Evolutionary conservation across 2,797 vertebrate species (phyloP), one percentile per base, ranked within the genome.

Genomic region (Leucoraja ocellata): DNA sequence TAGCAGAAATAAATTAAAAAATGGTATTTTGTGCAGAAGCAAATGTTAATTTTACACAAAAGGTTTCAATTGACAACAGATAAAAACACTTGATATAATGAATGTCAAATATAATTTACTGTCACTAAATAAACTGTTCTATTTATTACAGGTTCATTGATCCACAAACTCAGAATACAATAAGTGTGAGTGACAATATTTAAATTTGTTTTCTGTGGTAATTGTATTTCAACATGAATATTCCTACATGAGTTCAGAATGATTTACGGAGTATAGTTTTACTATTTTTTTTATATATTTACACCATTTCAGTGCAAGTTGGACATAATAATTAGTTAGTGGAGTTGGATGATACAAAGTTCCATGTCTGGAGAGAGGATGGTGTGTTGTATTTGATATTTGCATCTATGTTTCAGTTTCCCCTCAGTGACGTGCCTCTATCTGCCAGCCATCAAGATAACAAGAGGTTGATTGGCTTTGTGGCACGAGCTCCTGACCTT

Each of bases 361-460:
- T 65, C 13, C 58, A n/a, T 32, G n/a, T n/a, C 32, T 39, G 21
- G 2, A 18, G 65, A 23, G 86, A 90, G 7, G 63, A 6, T 65
- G 21, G 28, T 74, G 36, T 91, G n/a, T 68, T 13, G 25, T 86
- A 63, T 61, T 86, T 39, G n/a, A 91, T 91, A 1, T 3, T 91
- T 86, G 10, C 83, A 23, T 68, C 1, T 74, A 1, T 93, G 93
- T 94, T 93, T 18, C 95, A 99, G 99, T 99, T 99, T 95, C 97
- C 98, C 94, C 97, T 99, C 0, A 94, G 95, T 93, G 97, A 97
- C 9, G 96, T 99, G 95, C 97, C 97, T 77, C 98, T 98, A 95
- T 99, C 98, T 94, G 98, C 98, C 5, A 98, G 98, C 79, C 99
- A 99, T 95, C 98, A 98, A 94, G 99, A 99, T 94, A 99, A 99